phyloP scores from a whole-genome alignment of 2,797 vertebrate genomes.

The Diceros bicornis region DNA sequence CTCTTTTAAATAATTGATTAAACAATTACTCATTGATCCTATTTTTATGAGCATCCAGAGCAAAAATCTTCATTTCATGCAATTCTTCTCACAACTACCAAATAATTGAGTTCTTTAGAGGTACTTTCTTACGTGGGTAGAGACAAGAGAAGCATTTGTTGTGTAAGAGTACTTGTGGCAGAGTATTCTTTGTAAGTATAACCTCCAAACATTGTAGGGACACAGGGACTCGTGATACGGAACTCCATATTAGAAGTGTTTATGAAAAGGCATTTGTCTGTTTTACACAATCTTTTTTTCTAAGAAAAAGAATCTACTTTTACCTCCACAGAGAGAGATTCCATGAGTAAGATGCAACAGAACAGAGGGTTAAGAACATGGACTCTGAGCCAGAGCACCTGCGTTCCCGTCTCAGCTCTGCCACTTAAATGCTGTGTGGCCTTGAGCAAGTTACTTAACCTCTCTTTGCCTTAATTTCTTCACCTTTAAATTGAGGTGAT shows the following conservation, averaged over 20 bases:
- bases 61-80: background rate
- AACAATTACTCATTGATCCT: slow-evolving; percentile 34
- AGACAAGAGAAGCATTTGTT: background rate
- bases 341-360: background rate
- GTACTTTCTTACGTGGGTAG: background rate
- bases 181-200: background rate
- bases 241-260: background rate
- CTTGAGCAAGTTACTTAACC: background rate
- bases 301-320: background rate
- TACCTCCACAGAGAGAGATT: background rate
- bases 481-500: background rate
- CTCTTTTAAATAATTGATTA: slow-evolving; percentile 38
- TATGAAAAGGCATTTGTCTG: background rate
- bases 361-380: background rate
- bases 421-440: background rate
- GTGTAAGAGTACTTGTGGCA: background rate
- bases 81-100: slow-evolving; percentile 3
- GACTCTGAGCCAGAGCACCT: background rate
- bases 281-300: background rate
- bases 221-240: background rate
- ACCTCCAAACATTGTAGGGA: background rate
- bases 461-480: slow-evolving; percentile 49
- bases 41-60: slow-evolving; percentile 51
- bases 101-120: background rate
- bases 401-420: background rate